phyloP scores from a whole-genome alignment of 1,140 invertebrate species.

The Marisa cornuarietis region DNA sequence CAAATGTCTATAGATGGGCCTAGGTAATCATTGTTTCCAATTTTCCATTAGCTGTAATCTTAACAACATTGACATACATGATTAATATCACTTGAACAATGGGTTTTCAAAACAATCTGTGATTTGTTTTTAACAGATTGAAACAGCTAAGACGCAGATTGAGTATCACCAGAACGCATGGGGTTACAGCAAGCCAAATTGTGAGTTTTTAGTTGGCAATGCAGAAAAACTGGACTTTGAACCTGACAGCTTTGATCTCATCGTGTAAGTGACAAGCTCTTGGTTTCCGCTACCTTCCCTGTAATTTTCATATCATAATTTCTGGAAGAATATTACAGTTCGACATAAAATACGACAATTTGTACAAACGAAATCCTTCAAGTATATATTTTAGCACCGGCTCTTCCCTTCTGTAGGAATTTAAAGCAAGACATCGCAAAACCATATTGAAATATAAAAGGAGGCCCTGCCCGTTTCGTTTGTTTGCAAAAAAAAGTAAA shows the following conservation, averaged over 20 bases:
- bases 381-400: too few relatives aligned
- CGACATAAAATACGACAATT: too few relatives aligned
- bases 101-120: not conserved
- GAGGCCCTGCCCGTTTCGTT: too few relatives aligned
- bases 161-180: slow-evolving; percentile 34
- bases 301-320: too few relatives aligned
- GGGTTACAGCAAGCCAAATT: slow-evolving; percentile 42
- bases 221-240: slow-evolving; percentile 37
- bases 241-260: slow-evolving; percentile 36
- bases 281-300: too few relatives aligned
- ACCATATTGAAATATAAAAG: too few relatives aligned
- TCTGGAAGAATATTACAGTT: too few relatives aligned
- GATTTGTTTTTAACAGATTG: slow-evolving; percentile 23
- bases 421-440: too few relatives aligned
- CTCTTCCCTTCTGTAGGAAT: too few relatives aligned
- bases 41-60: too few relatives aligned
- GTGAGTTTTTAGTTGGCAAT: slow-evolving; percentile 38
- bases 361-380: too few relatives aligned
- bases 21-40: not conserved
- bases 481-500: not conserved
- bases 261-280: slow-evolving; percentile 32
- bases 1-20: not conserved
- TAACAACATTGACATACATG: not conserved
- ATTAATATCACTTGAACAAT: too few relatives aligned
- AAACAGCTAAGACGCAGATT: slow-evolving; percentile 30